Evolutionary conservation across 2,113 vertebrate genomes (phyloP).

Genomic region (Neoarius graeffei): DNA sequence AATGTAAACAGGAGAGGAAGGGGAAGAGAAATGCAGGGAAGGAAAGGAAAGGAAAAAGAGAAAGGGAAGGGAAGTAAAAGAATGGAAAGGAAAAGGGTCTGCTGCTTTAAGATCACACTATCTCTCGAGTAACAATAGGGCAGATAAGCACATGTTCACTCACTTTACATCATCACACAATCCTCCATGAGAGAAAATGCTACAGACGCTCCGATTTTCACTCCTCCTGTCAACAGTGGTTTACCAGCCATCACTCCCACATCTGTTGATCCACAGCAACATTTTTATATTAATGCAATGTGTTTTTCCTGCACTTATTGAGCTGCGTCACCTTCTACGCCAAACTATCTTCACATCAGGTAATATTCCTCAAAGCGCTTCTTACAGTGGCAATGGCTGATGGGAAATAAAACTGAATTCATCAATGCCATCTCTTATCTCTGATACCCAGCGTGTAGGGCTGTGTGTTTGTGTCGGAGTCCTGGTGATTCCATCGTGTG

Average conservation of each 20-base stretch:
- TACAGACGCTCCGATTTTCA: not conserved
- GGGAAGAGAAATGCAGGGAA: too few relatives aligned
- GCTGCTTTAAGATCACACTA: not conserved
- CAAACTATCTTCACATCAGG: slow-evolving; percentile 70
- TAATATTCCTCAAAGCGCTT: slow-evolving; percentile 66
- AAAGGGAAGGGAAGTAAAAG: too few relatives aligned
- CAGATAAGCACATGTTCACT: slow-evolving; percentile 29
- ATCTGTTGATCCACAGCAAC: slow-evolving; percentile 1
- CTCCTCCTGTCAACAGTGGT: not conserved
- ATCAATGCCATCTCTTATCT: slow-evolving; percentile 75
- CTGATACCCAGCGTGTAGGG: slow-evolving; percentile 60
- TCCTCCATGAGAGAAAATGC: not conserved
- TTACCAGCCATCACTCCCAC: not conserved
- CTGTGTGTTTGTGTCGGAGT: slow-evolving; percentile 30
- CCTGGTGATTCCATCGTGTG: slow-evolving; percentile 56
- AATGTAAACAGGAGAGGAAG: not conserved
- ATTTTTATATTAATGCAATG: not conserved
- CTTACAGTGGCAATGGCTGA: slow-evolving; percentile 71
- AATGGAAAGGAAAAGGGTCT: not conserved
- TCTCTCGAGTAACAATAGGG: not conserved
- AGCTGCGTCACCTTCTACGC: not conserved
- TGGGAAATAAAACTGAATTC: slow-evolving; percentile 76
- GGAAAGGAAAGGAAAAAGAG: not conserved
- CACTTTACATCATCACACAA: not conserved
- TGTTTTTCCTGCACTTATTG: slow-evolving; percentile 4